phyloP scores from a whole-genome alignment of 2,113 vertebrate species.

The Cynopterus brachyotis region DNA sequence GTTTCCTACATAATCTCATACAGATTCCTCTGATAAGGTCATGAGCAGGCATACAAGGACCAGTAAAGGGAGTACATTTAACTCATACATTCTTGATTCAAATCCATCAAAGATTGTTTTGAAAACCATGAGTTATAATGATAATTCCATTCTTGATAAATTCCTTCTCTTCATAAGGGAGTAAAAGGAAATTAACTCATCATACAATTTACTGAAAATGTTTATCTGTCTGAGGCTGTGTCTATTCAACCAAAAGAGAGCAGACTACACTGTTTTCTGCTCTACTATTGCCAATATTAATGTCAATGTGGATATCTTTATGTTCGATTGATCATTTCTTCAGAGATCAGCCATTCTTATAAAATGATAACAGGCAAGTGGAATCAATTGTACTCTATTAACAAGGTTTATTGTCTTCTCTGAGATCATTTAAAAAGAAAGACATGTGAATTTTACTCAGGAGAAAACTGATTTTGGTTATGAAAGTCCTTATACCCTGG shows the following conservation, averaged over 20 bases:
- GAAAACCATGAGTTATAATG: background rate
- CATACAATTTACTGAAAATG: constrained; percentile 52
- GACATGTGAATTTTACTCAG: constrained; percentile 45
- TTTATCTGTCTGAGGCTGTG: constrained; percentile 53
- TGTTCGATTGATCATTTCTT: constrained; percentile 64
- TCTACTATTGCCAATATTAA: constrained; percentile 56
- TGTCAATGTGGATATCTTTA: constrained; percentile 56
- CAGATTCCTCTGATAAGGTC: background rate
- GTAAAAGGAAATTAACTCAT: constrained; percentile 60
- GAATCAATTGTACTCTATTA: constrained; percentile 50
- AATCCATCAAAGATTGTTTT: background rate
- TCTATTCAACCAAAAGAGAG: constrained; percentile 44
- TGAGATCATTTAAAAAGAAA: constrained; percentile 60
- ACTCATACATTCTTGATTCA: background rate
- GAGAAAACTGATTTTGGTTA: constrained; percentile 25
- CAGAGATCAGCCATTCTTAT: constrained; percentile 51
- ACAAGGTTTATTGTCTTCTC: constrained; percentile 55
- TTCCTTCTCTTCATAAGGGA: constrained; percentile 34
- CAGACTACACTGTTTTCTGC: constrained; percentile 46
- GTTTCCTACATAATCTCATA: background rate
- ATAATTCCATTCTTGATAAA: constrained; percentile 24
- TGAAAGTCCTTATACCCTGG: background rate
- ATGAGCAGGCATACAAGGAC: background rate
- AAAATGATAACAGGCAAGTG: constrained; percentile 57
- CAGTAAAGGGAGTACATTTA: background rate